A percentile compares a stretch with the other conserved stretches of the same genome.
Evolutionary conservation across 2,888 invertebrate species (phyloP).

Genomic region (Platycnemis pennipes): DNA sequence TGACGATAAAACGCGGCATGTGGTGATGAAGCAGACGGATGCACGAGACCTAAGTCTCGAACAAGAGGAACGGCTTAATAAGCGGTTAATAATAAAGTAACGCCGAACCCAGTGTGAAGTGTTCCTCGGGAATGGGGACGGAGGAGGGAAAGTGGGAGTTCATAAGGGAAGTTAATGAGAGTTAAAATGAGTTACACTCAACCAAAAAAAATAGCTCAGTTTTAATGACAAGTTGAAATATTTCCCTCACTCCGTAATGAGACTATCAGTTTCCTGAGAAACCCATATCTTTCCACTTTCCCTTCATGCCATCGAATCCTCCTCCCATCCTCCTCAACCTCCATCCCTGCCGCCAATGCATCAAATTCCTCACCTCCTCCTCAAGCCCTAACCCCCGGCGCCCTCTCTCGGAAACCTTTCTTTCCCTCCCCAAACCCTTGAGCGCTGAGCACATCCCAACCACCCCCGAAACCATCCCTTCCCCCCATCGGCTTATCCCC

Average conservation of each 20-base stretch:
- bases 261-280: slow-evolving; percentile 31
- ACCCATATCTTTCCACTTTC: background rate
- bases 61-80: background rate
- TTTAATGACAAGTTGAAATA: slow-evolving; percentile 12
- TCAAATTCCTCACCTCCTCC: background rate
- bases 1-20: background rate
- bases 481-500: background rate
- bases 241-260: slow-evolving; percentile 27
- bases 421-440: background rate
- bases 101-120: background rate
- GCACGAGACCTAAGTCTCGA: background rate
- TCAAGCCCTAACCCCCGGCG: background rate
- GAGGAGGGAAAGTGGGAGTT: background rate
- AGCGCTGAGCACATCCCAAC: background rate
- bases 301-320: background rate
- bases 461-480: background rate
- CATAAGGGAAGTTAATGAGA: slow-evolving; percentile 29
- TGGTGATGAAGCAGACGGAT: background rate
- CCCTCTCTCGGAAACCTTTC: background rate
- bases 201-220: background rate
- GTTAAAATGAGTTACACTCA: background rate
- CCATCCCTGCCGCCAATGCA: slow-evolving; percentile 30
- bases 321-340: background rate
- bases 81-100: background rate
- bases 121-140: background rate